Conservation (phyloP, 2,888 invertebrate genomes). For the Adelphocoris suturalis region DNA sequence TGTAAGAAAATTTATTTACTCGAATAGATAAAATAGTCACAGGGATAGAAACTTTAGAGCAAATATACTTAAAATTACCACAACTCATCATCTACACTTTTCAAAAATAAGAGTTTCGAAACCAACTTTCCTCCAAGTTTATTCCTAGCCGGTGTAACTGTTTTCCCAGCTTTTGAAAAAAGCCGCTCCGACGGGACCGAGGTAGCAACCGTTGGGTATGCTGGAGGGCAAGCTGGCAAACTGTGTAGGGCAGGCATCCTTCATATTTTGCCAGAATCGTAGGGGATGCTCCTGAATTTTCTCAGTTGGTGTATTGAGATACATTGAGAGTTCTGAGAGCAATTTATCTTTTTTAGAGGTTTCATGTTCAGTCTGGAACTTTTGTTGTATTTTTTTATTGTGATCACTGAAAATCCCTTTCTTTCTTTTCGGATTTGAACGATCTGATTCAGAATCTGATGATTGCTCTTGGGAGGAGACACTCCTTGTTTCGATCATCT, state of each 20-base stretch:
- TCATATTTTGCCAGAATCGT: not conserved
- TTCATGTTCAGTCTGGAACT: slow-evolving; percentile 11
- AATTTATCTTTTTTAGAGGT: slow-evolving; percentile 9
- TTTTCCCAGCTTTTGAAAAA: not conserved
- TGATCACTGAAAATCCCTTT: not conserved
- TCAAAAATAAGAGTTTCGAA: no score
- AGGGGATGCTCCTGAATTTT: slow-evolving; percentile 6
- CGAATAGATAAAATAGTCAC: no score
- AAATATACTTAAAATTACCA: no score
- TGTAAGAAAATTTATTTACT: no score
- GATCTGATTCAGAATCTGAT: not conserved
- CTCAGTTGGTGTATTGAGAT: not conserved
- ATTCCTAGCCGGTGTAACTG: not conserved
- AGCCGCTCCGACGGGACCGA: not conserved
- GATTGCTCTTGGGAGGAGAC: not conserved
- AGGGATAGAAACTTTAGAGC: no score
- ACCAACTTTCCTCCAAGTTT: no score
- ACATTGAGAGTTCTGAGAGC: not conserved
- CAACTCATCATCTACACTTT: no score
- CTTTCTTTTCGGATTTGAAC: not conserved
- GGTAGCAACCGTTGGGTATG: not conserved
- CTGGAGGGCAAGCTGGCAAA: not conserved
- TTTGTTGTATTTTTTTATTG: not conserved
- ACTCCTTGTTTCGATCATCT: not conserved
- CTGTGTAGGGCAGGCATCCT: not conserved